phyloP scores from a whole-genome alignment of 2,797 vertebrate species.

The Epinephelus malabaricus region DNA sequence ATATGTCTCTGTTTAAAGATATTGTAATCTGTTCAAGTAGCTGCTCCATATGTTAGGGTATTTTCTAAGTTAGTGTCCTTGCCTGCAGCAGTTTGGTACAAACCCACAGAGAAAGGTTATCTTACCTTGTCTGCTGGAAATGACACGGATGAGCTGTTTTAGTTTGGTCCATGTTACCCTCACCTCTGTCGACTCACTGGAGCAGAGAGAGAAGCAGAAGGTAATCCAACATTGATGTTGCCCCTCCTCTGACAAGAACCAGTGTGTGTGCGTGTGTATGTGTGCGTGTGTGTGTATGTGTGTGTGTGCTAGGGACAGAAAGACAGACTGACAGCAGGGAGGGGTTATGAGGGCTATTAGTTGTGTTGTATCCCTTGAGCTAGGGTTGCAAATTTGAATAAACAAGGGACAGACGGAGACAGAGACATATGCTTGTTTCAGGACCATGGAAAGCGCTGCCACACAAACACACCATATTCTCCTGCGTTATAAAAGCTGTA shows the following conservation, averaged over 20 bases:
- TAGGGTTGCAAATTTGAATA: constrained; percentile 61
- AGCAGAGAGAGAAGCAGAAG: constrained; percentile 56
- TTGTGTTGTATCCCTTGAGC: constrained; percentile 67
- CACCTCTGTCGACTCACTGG: constrained; percentile 54
- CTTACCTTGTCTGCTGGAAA: constrained; percentile 61
- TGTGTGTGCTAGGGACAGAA: constrained; percentile 24
- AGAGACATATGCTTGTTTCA: constrained; percentile 61
- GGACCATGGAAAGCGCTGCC: constrained; percentile 66
- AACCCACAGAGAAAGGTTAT: constrained; percentile 36
- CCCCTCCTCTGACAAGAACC: constrained; percentile 78
- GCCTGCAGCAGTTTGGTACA: constrained; percentile 42
- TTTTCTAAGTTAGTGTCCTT: constrained; percentile 20
- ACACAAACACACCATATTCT: constrained; percentile 28
- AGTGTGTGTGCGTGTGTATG: constrained; percentile 37
- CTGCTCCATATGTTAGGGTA: neutral
- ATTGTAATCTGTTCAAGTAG: neutral
- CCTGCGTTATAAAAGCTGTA: constrained; percentile 35
- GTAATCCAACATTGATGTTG: constrained; percentile 53
- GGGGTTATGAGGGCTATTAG: constrained; percentile 66
- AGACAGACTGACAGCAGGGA: constrained; percentile 65
- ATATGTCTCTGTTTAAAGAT: neutral
- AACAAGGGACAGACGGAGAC: constrained; percentile 37
- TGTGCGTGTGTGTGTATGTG: constrained; percentile 25
- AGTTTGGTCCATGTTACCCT: constrained; percentile 71
- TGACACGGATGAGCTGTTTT: constrained; percentile 43